Conservation (phyloP, 2,113 vertebrate species). For the Dipodomys ordii region DNA sequence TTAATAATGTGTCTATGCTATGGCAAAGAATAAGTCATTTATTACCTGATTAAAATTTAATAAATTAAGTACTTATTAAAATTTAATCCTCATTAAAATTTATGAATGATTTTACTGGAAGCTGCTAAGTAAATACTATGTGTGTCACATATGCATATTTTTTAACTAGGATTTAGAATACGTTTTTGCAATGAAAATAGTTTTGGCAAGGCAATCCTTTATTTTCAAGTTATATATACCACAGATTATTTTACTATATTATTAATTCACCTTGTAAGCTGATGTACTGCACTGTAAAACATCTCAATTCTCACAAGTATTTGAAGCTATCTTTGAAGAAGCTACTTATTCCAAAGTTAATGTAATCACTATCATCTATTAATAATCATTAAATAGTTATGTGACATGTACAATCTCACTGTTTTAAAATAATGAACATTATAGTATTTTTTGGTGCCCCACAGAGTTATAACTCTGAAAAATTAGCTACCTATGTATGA, state of each 20-base stretch:
- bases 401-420: neutral
- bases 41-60: conserved; percentile 61
- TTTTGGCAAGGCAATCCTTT: neutral
- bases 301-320: neutral
- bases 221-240: neutral
- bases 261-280: neutral
- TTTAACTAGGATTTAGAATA: neutral
- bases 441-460: neutral
- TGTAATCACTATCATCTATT: neutral
- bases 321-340: neutral
- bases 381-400: neutral
- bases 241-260: neutral
- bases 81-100: conserved; percentile 62
- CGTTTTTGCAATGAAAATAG: neutral
- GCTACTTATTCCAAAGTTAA: neutral
- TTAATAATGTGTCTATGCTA: neutral
- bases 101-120: conserved; percentile 24
- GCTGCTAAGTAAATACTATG: conserved; percentile 57
- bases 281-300: neutral
- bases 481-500: neutral
- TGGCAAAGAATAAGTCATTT: neutral
- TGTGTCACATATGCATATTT: conserved; percentile 6
- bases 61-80: conserved; percentile 13
- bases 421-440: neutral
- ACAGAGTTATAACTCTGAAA: neutral